Evolutionary conservation across 2,888 invertebrate genomes (phyloP), one percentile per base, ranked within the genome.

Genomic region (Elmis aenea): DNA sequence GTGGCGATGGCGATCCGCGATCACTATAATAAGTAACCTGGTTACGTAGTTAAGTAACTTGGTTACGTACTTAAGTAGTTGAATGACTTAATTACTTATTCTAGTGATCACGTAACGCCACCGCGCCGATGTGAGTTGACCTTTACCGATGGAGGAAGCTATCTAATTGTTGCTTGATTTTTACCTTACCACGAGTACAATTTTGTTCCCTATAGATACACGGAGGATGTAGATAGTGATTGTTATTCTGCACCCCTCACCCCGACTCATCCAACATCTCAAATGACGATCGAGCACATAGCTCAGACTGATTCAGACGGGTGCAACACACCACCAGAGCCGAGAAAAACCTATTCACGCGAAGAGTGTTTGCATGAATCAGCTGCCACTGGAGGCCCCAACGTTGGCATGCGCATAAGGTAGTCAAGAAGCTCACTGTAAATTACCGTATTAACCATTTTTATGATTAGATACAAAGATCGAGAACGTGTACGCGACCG

Each of bases 301-400:
- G 45, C 41, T 9, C 37, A 33, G n/a, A 37, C 33, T 5, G 52
- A 52, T 25, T 41, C 34, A 10, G 50, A 52, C 26, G 49, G 43
- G 3, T 40, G 44, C 6, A 39, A 50, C 9, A 59, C 54, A 13
- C 54, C 59, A 4, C 55, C 60, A 2, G 61, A 64, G 24, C 67
- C 69, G 37, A 69, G 76, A 41, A 75, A 75, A 56, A 75, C 81
- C 33, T 85, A 83, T 76, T 82, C 83, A 1, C 71, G 87, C 10
- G 85, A 86, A 58, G 80, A 85, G 61, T 85, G 80, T 66, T 71
- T 85, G 26, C 85, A 85, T 61, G 79, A 80, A 48, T 77, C 77
- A 18, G 79, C 83, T 5, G 83, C 81, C 18, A 83, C 79, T 27
- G 81, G 81, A 24, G 81, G 81, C 1, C 78, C 81, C n/a, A 72